Percentiles rank a stretch among this genome's conserved stretches.
Evolutionary conservation across 2,888 invertebrate species (phyloP).

Genomic region (Macaria liturata): DNA sequence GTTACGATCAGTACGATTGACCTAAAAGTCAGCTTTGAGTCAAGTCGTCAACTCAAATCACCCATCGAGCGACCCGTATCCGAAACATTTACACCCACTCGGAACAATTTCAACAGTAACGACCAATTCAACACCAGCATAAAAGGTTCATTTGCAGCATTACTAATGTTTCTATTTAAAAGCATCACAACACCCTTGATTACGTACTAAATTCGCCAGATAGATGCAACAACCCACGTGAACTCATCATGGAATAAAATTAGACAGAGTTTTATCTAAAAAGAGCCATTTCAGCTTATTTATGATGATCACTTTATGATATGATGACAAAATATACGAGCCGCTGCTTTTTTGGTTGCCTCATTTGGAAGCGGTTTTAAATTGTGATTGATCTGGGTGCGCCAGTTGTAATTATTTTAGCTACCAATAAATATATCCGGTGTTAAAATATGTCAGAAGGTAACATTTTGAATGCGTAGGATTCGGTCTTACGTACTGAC

Average conservation of each 20-base stretch:
- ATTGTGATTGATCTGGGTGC: constrained; percentile 42
- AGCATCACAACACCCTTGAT: constrained; percentile 3
- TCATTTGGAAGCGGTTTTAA: constrained; percentile 40
- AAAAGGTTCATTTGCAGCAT: constrained; percentile 3
- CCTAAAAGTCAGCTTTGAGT: too few relatives aligned
- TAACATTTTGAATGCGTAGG: constrained; percentile 45
- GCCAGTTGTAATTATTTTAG: constrained; percentile 46
- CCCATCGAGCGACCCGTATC: not conserved
- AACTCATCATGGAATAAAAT: constrained; percentile 35
- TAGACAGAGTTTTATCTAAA: constrained; percentile 37
- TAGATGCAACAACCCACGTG: constrained; percentile 28
- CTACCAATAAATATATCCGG: constrained; percentile 52
- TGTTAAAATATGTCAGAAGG: constrained; percentile 39
- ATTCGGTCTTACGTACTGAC: constrained; percentile 52
- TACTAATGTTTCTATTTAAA: constrained; percentile 3
- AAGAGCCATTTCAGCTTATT: constrained; percentile 42
- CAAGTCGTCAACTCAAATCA: constrained; percentile 1
- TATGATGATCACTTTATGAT: constrained; percentile 46
- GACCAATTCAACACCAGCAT: constrained; percentile 4
- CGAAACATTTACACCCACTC: constrained; percentile 18
- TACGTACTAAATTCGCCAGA: not conserved
- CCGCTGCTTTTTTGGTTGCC: constrained; percentile 27
- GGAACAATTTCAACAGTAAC: constrained; percentile 3
- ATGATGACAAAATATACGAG: constrained; percentile 44
- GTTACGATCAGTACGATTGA: too few relatives aligned